phyloP scores from a whole-genome alignment of 2,888 invertebrate species.

The Temnothorax unifasciatus region DNA sequence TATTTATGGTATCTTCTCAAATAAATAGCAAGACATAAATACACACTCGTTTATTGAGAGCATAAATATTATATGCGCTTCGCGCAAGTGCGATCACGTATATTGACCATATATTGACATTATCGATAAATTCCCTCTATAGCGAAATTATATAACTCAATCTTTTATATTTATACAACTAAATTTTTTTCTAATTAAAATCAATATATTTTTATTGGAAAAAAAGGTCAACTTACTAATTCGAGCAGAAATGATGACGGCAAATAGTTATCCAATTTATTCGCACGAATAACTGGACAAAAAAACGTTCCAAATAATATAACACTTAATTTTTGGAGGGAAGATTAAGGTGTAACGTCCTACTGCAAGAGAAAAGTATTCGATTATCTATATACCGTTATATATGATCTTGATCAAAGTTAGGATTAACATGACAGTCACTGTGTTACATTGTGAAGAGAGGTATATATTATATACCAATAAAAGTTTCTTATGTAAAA shows the following conservation, averaged over 20 bases:
- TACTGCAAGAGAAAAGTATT: not conserved
- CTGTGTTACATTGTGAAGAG: conserved; percentile 8
- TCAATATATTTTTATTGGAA: not conserved
- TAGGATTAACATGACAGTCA: conserved; percentile 10
- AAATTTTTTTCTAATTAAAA: not conserved
- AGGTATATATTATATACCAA: conserved; percentile 26
- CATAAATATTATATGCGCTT: not conserved
- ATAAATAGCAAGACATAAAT: conserved; percentile 8
- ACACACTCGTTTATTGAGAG: not conserved
- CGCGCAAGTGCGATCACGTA: not conserved
- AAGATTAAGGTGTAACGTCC: not conserved
- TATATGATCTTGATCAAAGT: not conserved
- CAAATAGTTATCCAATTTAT: not conserved
- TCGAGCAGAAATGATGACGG: not conserved
- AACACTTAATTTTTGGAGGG: not conserved
- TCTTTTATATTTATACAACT: not conserved
- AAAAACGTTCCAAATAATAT: not conserved
- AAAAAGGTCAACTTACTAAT: not conserved
- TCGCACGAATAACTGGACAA: not conserved
- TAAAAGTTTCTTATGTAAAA: conserved; percentile 36
- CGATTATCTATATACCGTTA: not conserved
- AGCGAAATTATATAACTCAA: not conserved
- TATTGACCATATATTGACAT: not conserved
- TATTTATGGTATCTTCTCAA: not conserved
- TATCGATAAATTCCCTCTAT: not conserved